Conservation (phyloP, 2,888 invertebrate genomes). For the Polymixis lichenea region DNA sequence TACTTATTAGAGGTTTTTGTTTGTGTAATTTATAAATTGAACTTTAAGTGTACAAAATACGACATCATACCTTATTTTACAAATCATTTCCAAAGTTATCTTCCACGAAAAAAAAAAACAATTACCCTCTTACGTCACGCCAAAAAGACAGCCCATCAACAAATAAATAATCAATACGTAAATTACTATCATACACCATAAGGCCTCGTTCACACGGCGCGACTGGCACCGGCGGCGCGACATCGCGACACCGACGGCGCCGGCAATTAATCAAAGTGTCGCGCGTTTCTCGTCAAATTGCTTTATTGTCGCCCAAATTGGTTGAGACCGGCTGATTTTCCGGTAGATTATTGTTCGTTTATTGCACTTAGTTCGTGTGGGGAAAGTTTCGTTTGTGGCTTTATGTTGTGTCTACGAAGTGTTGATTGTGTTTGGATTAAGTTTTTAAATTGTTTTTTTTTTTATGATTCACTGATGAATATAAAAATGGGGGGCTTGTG, state of each 20-base stretch:
- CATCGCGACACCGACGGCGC: constrained; percentile 75
- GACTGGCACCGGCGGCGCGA: constrained; percentile 73
- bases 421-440: constrained; percentile 42
- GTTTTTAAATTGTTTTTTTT: background rate
- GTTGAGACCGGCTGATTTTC: constrained; percentile 73
- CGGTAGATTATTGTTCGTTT: constrained; percentile 69
- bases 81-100: background rate
- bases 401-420: constrained; percentile 38
- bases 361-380: constrained; percentile 57
- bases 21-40: no score
- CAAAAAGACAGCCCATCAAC: constrained; percentile 44
- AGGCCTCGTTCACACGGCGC: constrained; percentile 76
- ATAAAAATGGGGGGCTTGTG: no score
- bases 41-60: no score
- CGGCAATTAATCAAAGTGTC: constrained; percentile 78
- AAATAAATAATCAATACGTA: constrained; percentile 52
- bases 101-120: background rate
- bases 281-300: constrained; percentile 70
- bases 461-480: background rate
- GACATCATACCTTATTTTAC: background rate
- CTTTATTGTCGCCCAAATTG: constrained; percentile 74
- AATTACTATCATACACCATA: constrained; percentile 68
- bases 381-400: constrained; percentile 61
- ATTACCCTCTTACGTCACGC: background rate
- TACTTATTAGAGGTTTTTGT: no score